phyloP scores from a whole-genome alignment of 1,140 invertebrate species.

The fruit fly (Drosophila melanogaster) region Release_6_plus_ISO1_MT NT_037436.4:15367001-15367500 shows the following conservation, averaged over 20 bases:
- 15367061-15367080: slow-evolving; percentile 52
- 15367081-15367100: slow-evolving; percentile 77
- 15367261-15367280: slow-evolving; percentile 60
- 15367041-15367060: slow-evolving; percentile 15
- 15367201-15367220: slow-evolving; percentile 11
- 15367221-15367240: slow-evolving; percentile 5
- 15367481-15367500: neutral
- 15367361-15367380: slow-evolving; percentile 29
- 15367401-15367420: slow-evolving; percentile 66
- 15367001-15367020: neutral
- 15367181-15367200: slow-evolving; percentile 65
- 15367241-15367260: slow-evolving; percentile 13
- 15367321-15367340: slow-evolving; percentile 54
- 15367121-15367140: slow-evolving; percentile 25
- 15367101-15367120: slow-evolving; percentile 26
- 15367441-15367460: slow-evolving; percentile 7
- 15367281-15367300: slow-evolving; percentile 57
- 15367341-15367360: slow-evolving; percentile 23
- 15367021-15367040: slow-evolving; percentile 20
- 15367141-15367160: slow-evolving; percentile 80
- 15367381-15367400: slow-evolving; percentile 42
- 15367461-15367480: slow-evolving; percentile 27
- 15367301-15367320: slow-evolving; percentile 55
- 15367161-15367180: slow-evolving; percentile 83
- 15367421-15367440: slow-evolving; percentile 43